Evolutionary conservation across 2,888 invertebrate genomes (phyloP).

Genomic region (Acanthopleura granulata): DNA sequence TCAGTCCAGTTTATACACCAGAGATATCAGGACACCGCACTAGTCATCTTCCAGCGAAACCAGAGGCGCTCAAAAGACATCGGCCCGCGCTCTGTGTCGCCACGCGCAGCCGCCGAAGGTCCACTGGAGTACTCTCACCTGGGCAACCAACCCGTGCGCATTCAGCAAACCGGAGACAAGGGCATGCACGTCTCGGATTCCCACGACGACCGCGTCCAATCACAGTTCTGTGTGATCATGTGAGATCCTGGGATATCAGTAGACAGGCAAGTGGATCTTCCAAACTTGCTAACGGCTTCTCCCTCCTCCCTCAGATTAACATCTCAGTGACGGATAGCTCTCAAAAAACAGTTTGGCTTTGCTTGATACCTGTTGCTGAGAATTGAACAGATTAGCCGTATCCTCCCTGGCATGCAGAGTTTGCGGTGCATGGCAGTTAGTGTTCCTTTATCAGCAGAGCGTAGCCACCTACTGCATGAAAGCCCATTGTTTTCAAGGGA

Average conservation of each 20-base stretch:
- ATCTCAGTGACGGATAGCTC: no score
- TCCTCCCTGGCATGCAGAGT: no score
- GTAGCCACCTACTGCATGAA: background rate
- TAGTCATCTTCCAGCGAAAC: constrained; percentile 61
- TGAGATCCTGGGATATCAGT: constrained; percentile 21
- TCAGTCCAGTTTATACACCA: constrained; percentile 60
- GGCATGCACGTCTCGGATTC: constrained; percentile 30
- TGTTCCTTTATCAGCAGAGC: no score
- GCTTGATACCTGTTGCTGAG: no score
- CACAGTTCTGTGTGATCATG: constrained; percentile 34
- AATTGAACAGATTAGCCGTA: no score
- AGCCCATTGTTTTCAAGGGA: background rate
- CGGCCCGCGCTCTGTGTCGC: background rate
- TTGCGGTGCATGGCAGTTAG: no score
- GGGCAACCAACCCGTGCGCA: constrained; percentile 49
- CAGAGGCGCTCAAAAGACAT: constrained; percentile 37
- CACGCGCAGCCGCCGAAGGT: background rate
- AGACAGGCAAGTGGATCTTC: no score
- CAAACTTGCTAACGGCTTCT: no score
- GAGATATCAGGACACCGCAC: constrained; percentile 64
- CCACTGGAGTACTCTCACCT: constrained; percentile 38
- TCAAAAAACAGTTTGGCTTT: no score
- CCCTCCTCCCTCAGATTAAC: no score
- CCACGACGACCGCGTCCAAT: constrained; percentile 26
- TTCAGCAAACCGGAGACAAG: constrained; percentile 34